Base-by-base conservation (phyloP, 2,113 vertebrate genomes). In the Ovibos moschatus region DNA sequence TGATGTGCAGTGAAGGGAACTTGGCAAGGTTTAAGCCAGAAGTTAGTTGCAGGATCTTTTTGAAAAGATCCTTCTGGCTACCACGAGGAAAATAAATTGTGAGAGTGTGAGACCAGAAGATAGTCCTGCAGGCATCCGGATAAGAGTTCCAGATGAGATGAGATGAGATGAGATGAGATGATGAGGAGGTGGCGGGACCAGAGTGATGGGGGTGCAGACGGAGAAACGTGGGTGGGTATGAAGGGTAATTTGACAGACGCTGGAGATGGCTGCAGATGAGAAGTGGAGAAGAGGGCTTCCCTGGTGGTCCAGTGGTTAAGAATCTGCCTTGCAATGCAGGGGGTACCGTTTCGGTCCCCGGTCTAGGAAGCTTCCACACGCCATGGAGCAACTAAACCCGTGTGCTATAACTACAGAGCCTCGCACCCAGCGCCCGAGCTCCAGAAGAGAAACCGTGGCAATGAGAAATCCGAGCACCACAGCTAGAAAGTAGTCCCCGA, bases 401-500 rank as follows among this genome's bases (percentile, higher is more conserved):
- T 12, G n/a, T 40, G 67, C 67, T 71, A 10, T 36, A 3, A 23
- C 67, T 40, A 6, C 67, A 40, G 67, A 71, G n/a, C n/a, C 62
- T 40, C 0, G 5, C 10, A 40, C n/a, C n/a, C 6, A 23, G 67
- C 5, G 0, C n/a, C 64, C 0, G 0, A 3, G 67, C 67, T 40
- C n/a, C 67, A 23, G 67, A 1, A 23, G n/a, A 71, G 67, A 36
- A 2, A 4, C n/a, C n/a, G 4, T 1, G n/a, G 64, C 64, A 67
- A 11, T 5, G 7, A 67, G 17, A 10, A 11, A 5, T 36, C n/a
- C 1, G 2, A 12, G n/a, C n/a, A 71, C 67, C 19, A 11, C 67
- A 23, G 19, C 67, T 36, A 6, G n/a, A 71, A 71, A 23, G n/a
- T 6, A 71, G 19, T 1, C 10, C 10, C 67, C 0, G 0, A 1